A percentile compares a stretch with the other conserved stretches of the same genome.
phyloP scores from a whole-genome alignment of 2,797 vertebrate genomes.

The Novumbra hubbsi region DNA sequence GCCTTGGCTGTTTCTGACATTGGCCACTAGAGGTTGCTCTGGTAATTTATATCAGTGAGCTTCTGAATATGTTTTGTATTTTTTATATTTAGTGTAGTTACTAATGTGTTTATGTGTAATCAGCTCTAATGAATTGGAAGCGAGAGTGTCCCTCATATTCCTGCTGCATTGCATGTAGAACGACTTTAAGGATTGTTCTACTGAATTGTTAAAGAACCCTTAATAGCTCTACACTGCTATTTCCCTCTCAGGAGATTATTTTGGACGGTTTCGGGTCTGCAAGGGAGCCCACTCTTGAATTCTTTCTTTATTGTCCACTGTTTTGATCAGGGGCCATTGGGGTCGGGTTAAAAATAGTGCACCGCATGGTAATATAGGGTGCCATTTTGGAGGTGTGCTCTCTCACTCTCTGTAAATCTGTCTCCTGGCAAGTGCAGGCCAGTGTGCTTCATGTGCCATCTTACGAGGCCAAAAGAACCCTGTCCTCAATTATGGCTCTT shows the following conservation, averaged over 20 bases:
- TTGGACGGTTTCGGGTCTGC: neutral
- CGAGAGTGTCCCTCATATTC: neutral
- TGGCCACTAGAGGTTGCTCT: neutral
- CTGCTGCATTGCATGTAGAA: neutral
- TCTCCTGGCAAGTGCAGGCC: neutral
- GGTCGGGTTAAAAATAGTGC: too few species aligned
- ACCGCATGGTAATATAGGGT: too few species aligned
- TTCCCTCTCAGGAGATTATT: neutral
- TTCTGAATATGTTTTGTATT: neutral
- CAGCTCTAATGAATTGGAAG: neutral
- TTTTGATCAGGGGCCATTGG: too few species aligned
- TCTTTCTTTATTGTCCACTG: too few species aligned
- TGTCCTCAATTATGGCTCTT: constrained; percentile 2
- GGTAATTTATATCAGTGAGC: neutral
- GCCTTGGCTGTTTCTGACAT: neutral
- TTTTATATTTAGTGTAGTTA: neutral
- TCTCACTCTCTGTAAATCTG: too few species aligned
- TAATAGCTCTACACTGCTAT: neutral
- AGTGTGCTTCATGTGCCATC: neutral
- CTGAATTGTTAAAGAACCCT: neutral
- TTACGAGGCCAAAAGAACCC: neutral
- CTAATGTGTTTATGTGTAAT: neutral
- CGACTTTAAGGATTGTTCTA: neutral
- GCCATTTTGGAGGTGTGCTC: too few species aligned
- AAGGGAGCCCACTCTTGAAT: neutral